Evolutionary conservation across 2,797 vertebrate genomes (phyloP), one percentile per base, ranked within the genome.

Genomic region (Diceros bicornis): DNA sequence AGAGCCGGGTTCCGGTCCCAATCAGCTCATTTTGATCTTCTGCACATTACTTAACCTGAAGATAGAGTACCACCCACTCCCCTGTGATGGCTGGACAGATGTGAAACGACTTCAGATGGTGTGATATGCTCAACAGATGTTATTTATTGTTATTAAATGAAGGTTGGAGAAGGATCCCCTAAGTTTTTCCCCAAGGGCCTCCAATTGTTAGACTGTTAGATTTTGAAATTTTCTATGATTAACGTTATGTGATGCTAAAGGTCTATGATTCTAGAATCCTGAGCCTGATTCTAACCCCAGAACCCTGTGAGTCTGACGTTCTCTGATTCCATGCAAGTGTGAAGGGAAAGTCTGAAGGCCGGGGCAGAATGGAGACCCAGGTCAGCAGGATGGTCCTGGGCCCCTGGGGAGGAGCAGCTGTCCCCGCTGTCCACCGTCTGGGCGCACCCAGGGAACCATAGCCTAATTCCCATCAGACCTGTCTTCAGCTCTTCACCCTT

Each of bases 221-320:
- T 74, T 87, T 50, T 94, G 69, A 91, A 95, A 86, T 79, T 82
- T 66, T 85, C 94, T 66, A 32, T 91, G 52, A 91, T 66, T 87
- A 97, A 79, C 85, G 64, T 44, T 44, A 69, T 86, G n/a, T 68
- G 18, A 57, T 89, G 32, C 29, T 82, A 34, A 91, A 92, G 57
- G 57, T 44, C 78, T 64, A 12, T 41, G 34, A 75, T 78, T 87
- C 85, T 84, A 68, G 74, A 96, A 55, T 89, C 88, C 16, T 41
- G 52, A 79, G 27, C 84, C 61, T 79, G 52, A 89, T 50, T 77
- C 59, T 86, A 89, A 94, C 64, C 44, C 52, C 50, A 82, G 71
- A 88, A 84, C 64, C 41, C 9, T 18, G 6, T 44, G 62, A 64
- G 2, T 66, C 62, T 96, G 82, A 75, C 29, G 25, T 85, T 93